These are phyloP conservation scores for Ibycter americanus DNA, from an alignment of 2,797 vertebrate species.

Conservation along the genomic window DNA sequence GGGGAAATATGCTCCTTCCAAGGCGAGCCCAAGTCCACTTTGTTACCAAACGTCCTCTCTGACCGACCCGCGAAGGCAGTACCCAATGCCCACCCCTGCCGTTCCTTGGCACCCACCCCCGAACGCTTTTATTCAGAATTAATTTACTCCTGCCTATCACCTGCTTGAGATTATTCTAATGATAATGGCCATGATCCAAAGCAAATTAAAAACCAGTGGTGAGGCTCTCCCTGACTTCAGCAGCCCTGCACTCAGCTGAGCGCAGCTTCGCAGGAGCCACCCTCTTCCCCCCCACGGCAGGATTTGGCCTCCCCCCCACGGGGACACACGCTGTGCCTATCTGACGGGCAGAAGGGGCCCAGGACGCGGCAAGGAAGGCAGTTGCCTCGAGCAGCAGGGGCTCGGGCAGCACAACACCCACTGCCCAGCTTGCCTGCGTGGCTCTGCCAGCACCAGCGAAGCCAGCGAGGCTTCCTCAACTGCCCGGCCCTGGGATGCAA, in stretches of 20 bases:
- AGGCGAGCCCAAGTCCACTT: background rate
- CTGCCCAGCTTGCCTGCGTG: background rate
- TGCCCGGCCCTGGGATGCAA: fast-evolving
- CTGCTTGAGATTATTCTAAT: conserved; percentile 70
- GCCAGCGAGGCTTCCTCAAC: background rate
- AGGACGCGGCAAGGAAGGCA: background rate
- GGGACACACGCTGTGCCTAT: conserved; percentile 36
- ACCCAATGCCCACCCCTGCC: background rate
- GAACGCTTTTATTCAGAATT: conserved; percentile 52
- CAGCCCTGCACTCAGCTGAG: background rate
- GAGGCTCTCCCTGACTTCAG: background rate
- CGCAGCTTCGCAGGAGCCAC: background rate
- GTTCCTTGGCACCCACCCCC: background rate
- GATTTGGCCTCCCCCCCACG: background rate
- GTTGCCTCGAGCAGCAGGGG: conserved; percentile 40
- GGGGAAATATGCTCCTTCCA: background rate
- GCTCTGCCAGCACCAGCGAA: background rate
- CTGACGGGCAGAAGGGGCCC: conserved; percentile 53
- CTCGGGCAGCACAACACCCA: background rate
- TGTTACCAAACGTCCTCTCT: background rate
- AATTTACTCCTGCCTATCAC: conserved; percentile 71
- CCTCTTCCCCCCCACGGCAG: background rate
- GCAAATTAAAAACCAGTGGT: conserved; percentile 61
- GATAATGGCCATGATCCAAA: conserved; percentile 59
- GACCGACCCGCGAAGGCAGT: fast-evolving